These are phyloP conservation scores for Helobdella robusta DNA, from an alignment of 2,888 invertebrate genomes.

Conservation along the genomic window DNA sequence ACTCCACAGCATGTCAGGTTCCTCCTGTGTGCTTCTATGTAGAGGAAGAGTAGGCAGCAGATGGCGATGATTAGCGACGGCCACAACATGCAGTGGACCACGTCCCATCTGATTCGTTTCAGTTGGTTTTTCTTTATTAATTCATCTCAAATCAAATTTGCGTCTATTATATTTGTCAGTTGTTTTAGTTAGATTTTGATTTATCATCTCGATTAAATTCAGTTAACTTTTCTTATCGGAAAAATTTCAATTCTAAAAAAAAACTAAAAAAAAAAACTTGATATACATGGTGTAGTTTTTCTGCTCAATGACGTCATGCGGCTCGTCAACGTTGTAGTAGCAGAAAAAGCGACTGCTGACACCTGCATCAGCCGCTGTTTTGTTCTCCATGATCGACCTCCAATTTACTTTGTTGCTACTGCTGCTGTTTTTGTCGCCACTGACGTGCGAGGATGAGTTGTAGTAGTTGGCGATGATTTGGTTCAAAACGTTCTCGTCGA, in stretches of 20 bases:
- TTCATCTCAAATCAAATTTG: neutral
- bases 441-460: neutral
- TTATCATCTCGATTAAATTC: neutral
- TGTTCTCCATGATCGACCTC: neutral
- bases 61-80: constrained; percentile 33
- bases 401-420: neutral
- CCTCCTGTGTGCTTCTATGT: constrained; percentile 32
- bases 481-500: neutral
- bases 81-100: constrained; percentile 36
- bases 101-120: constrained; percentile 31
- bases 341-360: constrained; percentile 7
- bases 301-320: constrained; percentile 16
- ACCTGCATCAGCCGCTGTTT: neutral
- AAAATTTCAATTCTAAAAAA: neutral
- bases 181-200: neutral
- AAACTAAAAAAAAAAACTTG: neutral
- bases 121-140: neutral
- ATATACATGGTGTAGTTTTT: constrained; percentile 22
- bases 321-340: neutral
- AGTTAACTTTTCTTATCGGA: neutral
- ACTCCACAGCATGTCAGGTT: constrained; percentile 28
- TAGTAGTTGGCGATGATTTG: neutral
- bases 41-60: constrained; percentile 33
- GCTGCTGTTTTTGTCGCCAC: neutral
- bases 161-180: neutral